phyloP scores from a whole-genome alignment of 2,113 vertebrate species.

The rabbit (Oryctolagus cuniculus) region mOryCun1.1 NC_091439.1:51814501-51815000 shows the following conservation, averaged over 20 bases:
- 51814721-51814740: slow-evolving; percentile 13
- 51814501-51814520: no score
- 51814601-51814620: no score
- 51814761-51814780: not conserved
- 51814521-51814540: no score
- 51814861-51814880: slow-evolving; percentile 74
- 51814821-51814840: slow-evolving; percentile 47
- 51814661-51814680: not conserved
- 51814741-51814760: not conserved
- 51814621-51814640: not conserved
- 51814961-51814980: not conserved
- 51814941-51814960: slow-evolving; percentile 1
- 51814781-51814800: slow-evolving; percentile 33
- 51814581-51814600: no score
- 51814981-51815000: not conserved
- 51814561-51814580: no score
- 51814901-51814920: slow-evolving; percentile 60
- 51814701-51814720: not conserved
- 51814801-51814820: slow-evolving; percentile 36
- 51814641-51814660: not conserved
- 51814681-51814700: not conserved
- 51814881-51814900: slow-evolving; percentile 44
- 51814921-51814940: not conserved
- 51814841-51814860: slow-evolving; percentile 17
- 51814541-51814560: no score